A percentile compares a stretch with the other conserved stretches of the same genome.
These are phyloP conservation scores for Trissolcus brochymenae DNA, from an alignment of 2,888 invertebrate species.

Conservation along the genomic window DNA sequence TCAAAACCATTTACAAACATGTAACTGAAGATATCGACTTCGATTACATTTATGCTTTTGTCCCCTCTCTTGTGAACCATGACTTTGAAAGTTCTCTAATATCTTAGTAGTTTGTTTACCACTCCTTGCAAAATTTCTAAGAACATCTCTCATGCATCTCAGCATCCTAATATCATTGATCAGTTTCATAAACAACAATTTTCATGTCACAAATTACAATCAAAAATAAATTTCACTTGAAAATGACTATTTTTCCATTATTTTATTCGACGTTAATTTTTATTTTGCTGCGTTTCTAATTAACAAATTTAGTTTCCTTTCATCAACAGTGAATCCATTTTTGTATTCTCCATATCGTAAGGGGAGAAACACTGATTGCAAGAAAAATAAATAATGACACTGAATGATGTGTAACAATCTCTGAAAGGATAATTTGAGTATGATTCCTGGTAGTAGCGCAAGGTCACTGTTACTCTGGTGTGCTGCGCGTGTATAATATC, in stretches of 20 bases:
- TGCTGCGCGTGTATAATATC: constrained; percentile 13
- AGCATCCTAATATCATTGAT: too few relatives aligned
- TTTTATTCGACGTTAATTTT: too few relatives aligned
- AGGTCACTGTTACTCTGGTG: constrained; percentile 28
- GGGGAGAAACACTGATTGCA: not conserved
- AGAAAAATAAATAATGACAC: not conserved
- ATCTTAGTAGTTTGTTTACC: constrained; percentile 24
- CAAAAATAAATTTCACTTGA: too few relatives aligned
- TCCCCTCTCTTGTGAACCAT: constrained; percentile 57
- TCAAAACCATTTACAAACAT: constrained; percentile 57
- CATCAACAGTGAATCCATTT: too few relatives aligned
- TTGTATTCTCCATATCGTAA: not conserved
- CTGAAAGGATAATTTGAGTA: constrained; percentile 19
- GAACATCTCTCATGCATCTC: too few relatives aligned
- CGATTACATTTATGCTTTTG: constrained; percentile 62
- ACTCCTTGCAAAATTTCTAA: constrained; percentile 1
- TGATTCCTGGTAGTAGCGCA: constrained; percentile 25
- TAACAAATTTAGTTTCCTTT: too few relatives aligned
- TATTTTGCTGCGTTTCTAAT: too few relatives aligned
- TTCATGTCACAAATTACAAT: too few relatives aligned
- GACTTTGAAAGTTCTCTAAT: constrained; percentile 55
- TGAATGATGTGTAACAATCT: constrained; percentile 19
- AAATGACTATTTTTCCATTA: too few relatives aligned
- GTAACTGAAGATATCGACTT: constrained; percentile 51
- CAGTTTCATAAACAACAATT: too few relatives aligned